Base-by-base conservation (phyloP, 2,888 invertebrate genomes). In the Aleiodes leptofemur region DNA sequence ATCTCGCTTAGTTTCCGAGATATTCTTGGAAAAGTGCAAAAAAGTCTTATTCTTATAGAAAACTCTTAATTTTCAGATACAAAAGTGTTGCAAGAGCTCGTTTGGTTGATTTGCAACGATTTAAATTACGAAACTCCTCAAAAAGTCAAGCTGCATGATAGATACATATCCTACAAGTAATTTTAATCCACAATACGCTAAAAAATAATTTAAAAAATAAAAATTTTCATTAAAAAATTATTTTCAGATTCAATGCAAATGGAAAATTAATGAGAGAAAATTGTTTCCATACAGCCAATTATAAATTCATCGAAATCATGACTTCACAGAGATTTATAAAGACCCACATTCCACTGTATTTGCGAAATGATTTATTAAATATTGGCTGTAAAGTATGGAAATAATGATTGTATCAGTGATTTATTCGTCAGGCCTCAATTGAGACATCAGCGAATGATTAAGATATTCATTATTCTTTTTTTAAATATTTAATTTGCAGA, bases 81-180 rank as follows among this genome's bases (percentile, higher is more conserved):
- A 34, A 78, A 73, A 8, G 57, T 94, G 94, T 94, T 94, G 0
- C 95, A 95, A 87, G 95, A 95, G 87, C 89, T 95, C 83, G 92
- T 94, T 9, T 95, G 95, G 95, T 89, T 95, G 88, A 89, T 95
- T 51, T 93, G 92, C 3, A 95, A 95, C 85, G 90, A 94, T 83
- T 91, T 95, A 81, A 92, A 95, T 86, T 95, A 93, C 84, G 90
- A 91, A 61, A 91, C 89, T 79, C 93, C 94, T 0, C 90, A 90
- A 48, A 88, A 48, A 9, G 53, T 11, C 1, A 48, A 34, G 57
- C 50, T 57, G 57, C 4, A 23, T 31, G 71, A 71, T 43, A 57
- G 57, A 71, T 71, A 31, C 23, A 14, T 31, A 56, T 16, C 29
- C 38, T 56, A 6, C 11, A 29, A 56, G 29, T 29, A 9, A 51